Conservation (phyloP, 2,797 vertebrate genomes). For the Odontamblyopus rebecca region DNA sequence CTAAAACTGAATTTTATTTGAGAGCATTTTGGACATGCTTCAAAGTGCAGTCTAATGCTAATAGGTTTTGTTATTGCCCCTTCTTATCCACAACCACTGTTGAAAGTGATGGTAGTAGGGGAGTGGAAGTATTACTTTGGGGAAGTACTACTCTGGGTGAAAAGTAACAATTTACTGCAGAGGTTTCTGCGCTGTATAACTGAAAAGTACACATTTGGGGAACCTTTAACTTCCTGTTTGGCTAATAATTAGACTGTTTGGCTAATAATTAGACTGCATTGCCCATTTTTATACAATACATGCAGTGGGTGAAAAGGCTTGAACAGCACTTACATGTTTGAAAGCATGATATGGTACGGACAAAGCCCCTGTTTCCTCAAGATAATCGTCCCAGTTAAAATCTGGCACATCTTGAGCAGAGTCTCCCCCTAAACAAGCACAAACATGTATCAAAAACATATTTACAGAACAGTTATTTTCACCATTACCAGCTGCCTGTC, state of each 20-base stretch:
- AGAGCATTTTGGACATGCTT: not conserved
- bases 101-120: not conserved
- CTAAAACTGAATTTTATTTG: not conserved
- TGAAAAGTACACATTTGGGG: too few species aligned
- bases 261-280: not conserved
- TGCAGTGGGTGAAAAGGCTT: not conserved
- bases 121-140: not conserved
- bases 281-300: too few species aligned
- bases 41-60: not conserved
- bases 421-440: constrained; percentile 81
- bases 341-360: constrained; percentile 93
- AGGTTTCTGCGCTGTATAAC: not conserved
- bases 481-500: constrained; percentile 28
- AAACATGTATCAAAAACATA: constrained; percentile 21
- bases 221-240: too few species aligned
- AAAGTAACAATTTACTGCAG: not conserved
- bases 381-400: constrained; percentile 97
- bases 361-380: constrained; percentile 90
- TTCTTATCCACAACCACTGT: not conserved
- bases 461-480: constrained; percentile 17
- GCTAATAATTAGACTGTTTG: not conserved
- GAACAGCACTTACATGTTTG: constrained; percentile 87
- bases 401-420: constrained; percentile 89
- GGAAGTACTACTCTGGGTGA: not conserved
- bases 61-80: not conserved